Percentiles rank a stretch among this genome's conserved stretches.
Conservation (phyloP, 2,113 vertebrate genomes). For the Phaethornis superciliosus region DNA sequence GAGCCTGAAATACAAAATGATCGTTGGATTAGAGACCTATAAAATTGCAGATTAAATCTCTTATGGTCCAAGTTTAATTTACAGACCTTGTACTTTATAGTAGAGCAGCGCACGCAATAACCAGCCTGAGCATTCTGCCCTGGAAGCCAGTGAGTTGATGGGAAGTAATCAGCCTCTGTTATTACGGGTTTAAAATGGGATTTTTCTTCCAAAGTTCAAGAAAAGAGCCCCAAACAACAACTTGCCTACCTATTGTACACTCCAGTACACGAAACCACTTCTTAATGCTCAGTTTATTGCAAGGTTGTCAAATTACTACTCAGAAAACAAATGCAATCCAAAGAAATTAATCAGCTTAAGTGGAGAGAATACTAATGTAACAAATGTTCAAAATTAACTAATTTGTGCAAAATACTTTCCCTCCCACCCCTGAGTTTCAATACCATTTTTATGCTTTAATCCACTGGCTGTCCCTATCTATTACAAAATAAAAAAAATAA, state of each 20-base stretch:
- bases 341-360: constrained; percentile 26
- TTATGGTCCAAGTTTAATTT: constrained; percentile 57
- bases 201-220: constrained; percentile 63
- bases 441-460: background rate
- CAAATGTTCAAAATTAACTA: constrained; percentile 55
- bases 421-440: background rate
- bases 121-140: constrained; percentile 54
- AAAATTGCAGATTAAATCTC: constrained; percentile 53
- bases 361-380: constrained; percentile 29
- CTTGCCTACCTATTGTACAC: constrained; percentile 11
- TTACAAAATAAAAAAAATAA: background rate
- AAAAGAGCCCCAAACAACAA: constrained; percentile 48
- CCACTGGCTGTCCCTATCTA: background rate
- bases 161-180: constrained; percentile 53
- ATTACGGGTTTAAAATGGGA: constrained; percentile 22
- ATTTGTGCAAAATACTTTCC: background rate
- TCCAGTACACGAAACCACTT: background rate
- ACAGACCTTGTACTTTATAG: constrained; percentile 33
- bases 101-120: constrained; percentile 8
- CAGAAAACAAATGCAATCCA: constrained; percentile 11
- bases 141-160: constrained; percentile 47
- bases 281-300: constrained; percentile 26
- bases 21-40: constrained; percentile 26
- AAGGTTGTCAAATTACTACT: constrained; percentile 26
- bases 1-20: constrained; percentile 15